phyloP scores from a whole-genome alignment of 2,113 vertebrate species.

The Tichodroma muraria region DNA sequence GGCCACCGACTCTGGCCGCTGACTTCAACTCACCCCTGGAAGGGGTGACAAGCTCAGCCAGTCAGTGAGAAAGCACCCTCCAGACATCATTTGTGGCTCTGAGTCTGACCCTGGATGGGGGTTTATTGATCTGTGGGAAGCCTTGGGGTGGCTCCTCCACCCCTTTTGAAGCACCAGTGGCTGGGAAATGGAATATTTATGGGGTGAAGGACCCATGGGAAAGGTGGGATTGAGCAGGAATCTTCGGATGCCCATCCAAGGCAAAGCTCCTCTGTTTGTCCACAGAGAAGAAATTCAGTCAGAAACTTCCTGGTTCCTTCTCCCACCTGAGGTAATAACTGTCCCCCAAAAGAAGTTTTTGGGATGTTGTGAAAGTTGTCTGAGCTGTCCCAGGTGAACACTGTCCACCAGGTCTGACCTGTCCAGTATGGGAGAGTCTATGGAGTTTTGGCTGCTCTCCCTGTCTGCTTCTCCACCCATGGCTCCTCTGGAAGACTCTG shows the following conservation, averaged over 20 bases:
- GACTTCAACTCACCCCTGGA: rapidly evolving
- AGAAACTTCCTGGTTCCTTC: not conserved
- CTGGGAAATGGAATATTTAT: not conserved
- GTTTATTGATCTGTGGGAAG: not conserved
- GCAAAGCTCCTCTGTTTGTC: not conserved
- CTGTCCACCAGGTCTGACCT: not conserved
- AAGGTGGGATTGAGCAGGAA: not conserved
- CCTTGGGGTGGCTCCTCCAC: not conserved
- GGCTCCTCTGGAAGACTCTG: not conserved
- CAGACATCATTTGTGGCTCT: rapidly evolving
- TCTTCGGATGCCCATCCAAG: rapidly evolving
- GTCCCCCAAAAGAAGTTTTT: not conserved
- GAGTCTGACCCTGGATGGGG: not conserved
- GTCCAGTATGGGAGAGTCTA: not conserved
- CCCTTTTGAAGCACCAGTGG: rapidly evolving
- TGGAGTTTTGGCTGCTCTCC: not conserved
- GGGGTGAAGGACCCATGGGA: not conserved
- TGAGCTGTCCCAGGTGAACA: not conserved
- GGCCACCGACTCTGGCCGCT: not conserved
- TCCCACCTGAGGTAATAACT: not conserved
- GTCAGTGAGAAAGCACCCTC: not conserved
- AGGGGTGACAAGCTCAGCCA: not conserved
- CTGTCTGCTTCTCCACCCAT: not conserved
- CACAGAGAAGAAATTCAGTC: not conserved
- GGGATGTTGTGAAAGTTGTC: not conserved